Base-by-base conservation (phyloP, 1,140 invertebrate species). In the Papilio polyxenes region DNA sequence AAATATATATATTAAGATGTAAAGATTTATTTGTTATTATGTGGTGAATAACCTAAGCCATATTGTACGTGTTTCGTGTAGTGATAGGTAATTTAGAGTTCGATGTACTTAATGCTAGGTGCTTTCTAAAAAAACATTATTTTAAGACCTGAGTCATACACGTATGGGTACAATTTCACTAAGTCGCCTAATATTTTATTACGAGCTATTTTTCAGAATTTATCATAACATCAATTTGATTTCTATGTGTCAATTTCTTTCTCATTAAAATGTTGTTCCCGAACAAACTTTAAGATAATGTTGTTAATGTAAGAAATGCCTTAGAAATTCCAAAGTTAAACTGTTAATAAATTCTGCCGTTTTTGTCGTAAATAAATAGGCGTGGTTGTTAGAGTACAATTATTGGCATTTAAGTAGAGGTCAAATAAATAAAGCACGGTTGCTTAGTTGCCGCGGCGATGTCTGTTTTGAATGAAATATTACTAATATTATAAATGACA, bases 351-450 rank as follows among this genome's bases (percentile, higher is more conserved):
- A 7, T 59, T 59, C 9, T 17, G n/a, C n/a, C 13, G 15, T 53
- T 65, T 23, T 37, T 31, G 65, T 72, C 31, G 65, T 72, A 72
- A 37, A 72, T 15, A 72, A 31, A 72, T 72, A 37, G 65, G 65
- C 65, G 65, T 72, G 65, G 65, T 72, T 31, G 31, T 62, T 9
- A 72, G 65, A 69, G 65, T 72, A 72, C 31, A 72, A 72, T 72
- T 31, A 72, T 72, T 72, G 65, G 31, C 65, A 72, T 72, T 72
- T 37, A 20, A 72, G 31, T 37, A 37, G 31, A 72, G 65, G 65
- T 72, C 65, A 72, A 72, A 72, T 72, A 37, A 72, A 72, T 72
- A 72, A 72, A 37, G 65, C 31, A 23, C 20, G 1, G 4, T 37
- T 72, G 31, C 65, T 72, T 72, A 72, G 65, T 37, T 0, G 31